Percentiles rank a stretch among this genome's conserved stretches.
Evolutionary conservation across 2,888 invertebrate species (phyloP).

Genomic region (Gibbula magus): DNA sequence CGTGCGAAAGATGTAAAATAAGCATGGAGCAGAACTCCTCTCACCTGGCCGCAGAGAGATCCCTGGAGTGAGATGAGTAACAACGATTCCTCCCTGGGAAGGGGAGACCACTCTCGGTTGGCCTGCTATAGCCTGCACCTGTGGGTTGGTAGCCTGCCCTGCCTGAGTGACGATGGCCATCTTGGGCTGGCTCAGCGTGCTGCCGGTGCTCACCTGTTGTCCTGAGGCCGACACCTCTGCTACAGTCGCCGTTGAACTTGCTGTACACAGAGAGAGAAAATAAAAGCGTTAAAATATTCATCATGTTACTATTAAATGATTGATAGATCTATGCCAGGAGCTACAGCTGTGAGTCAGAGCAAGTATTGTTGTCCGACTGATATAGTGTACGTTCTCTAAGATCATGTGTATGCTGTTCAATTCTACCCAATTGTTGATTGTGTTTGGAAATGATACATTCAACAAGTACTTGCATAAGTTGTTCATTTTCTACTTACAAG

Average conservation of each 20-base stretch:
- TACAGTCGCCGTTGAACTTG: background rate
- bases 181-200: background rate
- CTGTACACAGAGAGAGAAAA: background rate
- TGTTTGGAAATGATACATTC: too few relatives aligned
- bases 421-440: too few relatives aligned
- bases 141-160: slow-evolving; percentile 10
- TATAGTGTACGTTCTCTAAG: too few relatives aligned
- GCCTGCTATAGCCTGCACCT: slow-evolving; percentile 40
- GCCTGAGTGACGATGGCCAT: slow-evolving; percentile 4
- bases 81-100: slow-evolving; percentile 60
- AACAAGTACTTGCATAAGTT: too few relatives aligned
- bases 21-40: background rate
- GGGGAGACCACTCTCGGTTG: slow-evolving; percentile 60
- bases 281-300: background rate
- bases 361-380: too few relatives aligned
- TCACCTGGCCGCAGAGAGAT: slow-evolving; percentile 60
- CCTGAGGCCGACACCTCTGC: background rate
- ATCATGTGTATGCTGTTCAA: too few relatives aligned
- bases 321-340: too few relatives aligned
- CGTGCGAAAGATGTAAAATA: too few relatives aligned
- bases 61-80: slow-evolving; percentile 65
- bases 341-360: too few relatives aligned
- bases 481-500: too few relatives aligned
- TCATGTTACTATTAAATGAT: too few relatives aligned
- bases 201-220: background rate